Evolutionary conservation across 2,797 vertebrate genomes (phyloP).

Genomic region (Taeniopygia guttata): DNA sequence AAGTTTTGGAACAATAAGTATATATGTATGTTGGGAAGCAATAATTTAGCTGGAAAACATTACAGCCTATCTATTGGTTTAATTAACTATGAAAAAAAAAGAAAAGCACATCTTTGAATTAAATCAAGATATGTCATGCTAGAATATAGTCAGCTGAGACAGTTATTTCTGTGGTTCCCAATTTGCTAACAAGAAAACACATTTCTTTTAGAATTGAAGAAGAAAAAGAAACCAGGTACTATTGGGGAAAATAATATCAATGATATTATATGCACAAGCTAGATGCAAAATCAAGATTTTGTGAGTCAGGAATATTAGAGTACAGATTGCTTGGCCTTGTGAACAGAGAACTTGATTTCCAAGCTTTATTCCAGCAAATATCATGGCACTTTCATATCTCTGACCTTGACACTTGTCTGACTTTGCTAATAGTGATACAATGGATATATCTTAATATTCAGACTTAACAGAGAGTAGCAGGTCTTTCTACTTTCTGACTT

Average conservation of each 20-base stretch:
- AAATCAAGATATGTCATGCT: neutral
- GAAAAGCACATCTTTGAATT: neutral
- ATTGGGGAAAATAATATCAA: neutral
- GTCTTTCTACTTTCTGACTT: neutral
- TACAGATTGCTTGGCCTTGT: neutral
- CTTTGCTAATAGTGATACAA: neutral
- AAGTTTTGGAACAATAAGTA: neutral
- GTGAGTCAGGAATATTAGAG: neutral
- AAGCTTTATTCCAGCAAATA: neutral
- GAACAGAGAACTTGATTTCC: neutral
- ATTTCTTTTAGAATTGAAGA: neutral
- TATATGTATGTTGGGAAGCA: neutral
- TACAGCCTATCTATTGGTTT: neutral
- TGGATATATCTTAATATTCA: neutral
- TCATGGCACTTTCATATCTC: neutral
- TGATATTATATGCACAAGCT: neutral
- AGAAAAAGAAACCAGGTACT: neutral
- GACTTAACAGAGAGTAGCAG: neutral
- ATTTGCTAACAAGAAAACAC: neutral
- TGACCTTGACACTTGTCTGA: constrained; percentile 1
- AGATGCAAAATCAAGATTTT: neutral
- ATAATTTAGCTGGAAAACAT: neutral
- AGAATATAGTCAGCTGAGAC: neutral
- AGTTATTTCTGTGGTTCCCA: neutral
- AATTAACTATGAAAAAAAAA: neutral